Conservation (phyloP, 2,113 vertebrate genomes). For the Chaenogobius annularis region DNA sequence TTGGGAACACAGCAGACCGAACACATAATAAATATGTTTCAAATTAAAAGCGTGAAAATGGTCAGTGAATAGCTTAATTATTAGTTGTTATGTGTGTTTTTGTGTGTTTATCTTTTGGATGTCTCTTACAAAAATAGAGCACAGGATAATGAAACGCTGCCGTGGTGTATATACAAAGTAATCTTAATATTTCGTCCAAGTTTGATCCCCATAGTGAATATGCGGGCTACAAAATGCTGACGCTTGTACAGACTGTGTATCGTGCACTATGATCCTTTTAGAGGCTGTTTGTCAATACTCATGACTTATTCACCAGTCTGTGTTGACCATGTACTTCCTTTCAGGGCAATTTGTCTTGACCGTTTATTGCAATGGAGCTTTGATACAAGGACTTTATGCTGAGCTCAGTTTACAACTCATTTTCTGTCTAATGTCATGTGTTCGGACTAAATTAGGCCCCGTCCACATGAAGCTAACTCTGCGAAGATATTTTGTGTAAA, state of each 20-base stretch:
- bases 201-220: background rate
- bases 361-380: background rate
- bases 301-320: constrained; percentile 45
- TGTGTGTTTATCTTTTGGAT: too few species aligned
- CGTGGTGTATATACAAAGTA: background rate
- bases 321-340: constrained; percentile 13
- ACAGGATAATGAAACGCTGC: too few species aligned
- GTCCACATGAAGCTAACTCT: too few species aligned
- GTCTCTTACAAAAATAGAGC: too few species aligned
- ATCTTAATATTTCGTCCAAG: background rate
- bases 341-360: background rate
- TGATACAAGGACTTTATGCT: background rate
- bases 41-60: too few species aligned
- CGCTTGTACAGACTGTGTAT: background rate
- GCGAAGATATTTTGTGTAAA: too few species aligned
- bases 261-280: constrained; percentile 7
- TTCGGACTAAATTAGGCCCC: background rate
- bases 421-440: background rate
- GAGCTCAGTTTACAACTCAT: background rate
- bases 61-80: too few species aligned
- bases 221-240: background rate
- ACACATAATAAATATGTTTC: too few species aligned
- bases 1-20: too few species aligned
- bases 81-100: too few species aligned
- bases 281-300: constrained; percentile 28